These are phyloP conservation scores for Sphecodes monilicornis DNA, from an alignment of 2,888 invertebrate genomes.

Conservation along the genomic window DNA sequence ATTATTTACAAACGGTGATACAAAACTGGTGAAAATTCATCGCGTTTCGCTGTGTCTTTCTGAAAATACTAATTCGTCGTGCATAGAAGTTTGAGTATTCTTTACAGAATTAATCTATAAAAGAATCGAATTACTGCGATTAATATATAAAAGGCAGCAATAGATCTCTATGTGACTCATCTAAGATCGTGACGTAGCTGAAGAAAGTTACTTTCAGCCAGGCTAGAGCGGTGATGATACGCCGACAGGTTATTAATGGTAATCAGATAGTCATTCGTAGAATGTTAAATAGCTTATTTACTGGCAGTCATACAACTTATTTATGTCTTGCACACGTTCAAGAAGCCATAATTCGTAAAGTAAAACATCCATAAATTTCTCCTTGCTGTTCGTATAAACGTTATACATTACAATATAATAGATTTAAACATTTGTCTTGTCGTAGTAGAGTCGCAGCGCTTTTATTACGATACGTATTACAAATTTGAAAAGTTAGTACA, in stretches of 20 bases:
- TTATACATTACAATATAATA: constrained; percentile 27
- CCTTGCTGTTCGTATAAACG: constrained; percentile 20
- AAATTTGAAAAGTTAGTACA: constrained; percentile 47
- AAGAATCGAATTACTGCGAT: constrained; percentile 15
- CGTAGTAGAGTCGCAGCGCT: constrained; percentile 27
- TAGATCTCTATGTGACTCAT: constrained; percentile 24
- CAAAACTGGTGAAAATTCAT: background rate
- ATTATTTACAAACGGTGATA: background rate
- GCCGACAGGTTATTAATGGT: constrained; percentile 64
- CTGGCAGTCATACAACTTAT: constrained; percentile 48
- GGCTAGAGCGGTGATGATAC: constrained; percentile 36
- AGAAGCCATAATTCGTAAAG: constrained; percentile 22
- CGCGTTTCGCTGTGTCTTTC: background rate
- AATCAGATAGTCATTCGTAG: constrained; percentile 46
- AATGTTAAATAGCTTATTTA: constrained; percentile 55
- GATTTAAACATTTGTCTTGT: constrained; percentile 19
- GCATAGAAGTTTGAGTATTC: constrained; percentile 24
- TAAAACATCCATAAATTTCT: constrained; percentile 31
- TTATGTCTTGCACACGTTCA: constrained; percentile 31
- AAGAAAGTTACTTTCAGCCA: constrained; percentile 68
- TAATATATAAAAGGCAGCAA: constrained; percentile 20
- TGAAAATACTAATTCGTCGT: constrained; percentile 3
- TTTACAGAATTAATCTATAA: constrained; percentile 32
- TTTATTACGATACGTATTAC: constrained; percentile 55
- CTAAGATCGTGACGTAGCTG: constrained; percentile 25